These are phyloP conservation scores for Ptychodera flava DNA, from an alignment of 35 echinoderm and acorn worm species.

Conservation along the genomic window DNA sequence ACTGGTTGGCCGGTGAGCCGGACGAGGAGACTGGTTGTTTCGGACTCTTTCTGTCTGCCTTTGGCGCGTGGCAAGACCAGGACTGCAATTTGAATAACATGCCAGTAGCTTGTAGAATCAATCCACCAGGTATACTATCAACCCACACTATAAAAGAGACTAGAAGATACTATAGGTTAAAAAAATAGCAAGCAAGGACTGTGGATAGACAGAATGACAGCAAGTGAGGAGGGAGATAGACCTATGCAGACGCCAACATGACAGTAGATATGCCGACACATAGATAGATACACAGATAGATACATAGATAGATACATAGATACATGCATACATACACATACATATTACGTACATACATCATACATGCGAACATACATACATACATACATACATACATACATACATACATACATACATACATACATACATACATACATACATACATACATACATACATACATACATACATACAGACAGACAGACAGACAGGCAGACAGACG, in stretches of 20 bases:
- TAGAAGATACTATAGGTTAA: too few species aligned
- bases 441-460: constrained; percentile 2
- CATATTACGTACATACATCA: background rate
- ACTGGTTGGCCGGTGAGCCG: background rate
- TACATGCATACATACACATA: background rate
- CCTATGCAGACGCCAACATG: too few species aligned
- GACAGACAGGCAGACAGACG: background rate
- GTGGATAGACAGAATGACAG: too few species aligned
- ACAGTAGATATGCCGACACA: too few species aligned
- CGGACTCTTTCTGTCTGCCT: background rate
- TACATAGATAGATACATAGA: background rate
- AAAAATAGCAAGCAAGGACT: too few species aligned
- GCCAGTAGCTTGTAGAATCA: background rate
- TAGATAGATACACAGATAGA: background rate
- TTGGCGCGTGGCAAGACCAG: background rate
- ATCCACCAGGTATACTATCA: background rate
- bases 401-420: constrained; percentile 2
- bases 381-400: constrained; percentile 2
- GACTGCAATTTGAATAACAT: background rate
- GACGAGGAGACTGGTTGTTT: background rate
- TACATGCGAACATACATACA: background rate
- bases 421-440: constrained; percentile 2
- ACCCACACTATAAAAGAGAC: too few species aligned
- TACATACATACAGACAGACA: background rate
- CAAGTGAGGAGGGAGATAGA: too few species aligned